Evolutionary conservation across 2,888 invertebrate species (phyloP), one percentile per base, ranked within the genome.

Genomic region (Salpingus planirostris): DNA sequence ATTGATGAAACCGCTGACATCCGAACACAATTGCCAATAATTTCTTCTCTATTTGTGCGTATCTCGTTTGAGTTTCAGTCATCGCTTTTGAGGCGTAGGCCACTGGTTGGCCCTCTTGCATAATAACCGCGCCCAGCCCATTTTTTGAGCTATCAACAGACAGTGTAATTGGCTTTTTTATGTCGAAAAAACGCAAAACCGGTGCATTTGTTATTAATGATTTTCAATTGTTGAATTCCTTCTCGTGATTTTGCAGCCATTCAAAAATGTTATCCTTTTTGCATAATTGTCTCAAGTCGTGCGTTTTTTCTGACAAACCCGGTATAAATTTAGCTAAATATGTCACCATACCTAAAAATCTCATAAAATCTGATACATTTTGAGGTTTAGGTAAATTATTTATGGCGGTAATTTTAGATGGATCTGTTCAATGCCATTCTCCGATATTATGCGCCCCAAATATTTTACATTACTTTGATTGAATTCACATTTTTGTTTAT

Each of bases 11-110:
- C 34, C 36, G 44, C 15, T 38, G 23, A 15, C 43, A 40, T 2
- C 46, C 47, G 30, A 28, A 38, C 2, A 40, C 18, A 7, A 53
- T 49, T 2, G 49, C 50, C 10, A 48, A 13, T 11, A 22, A 13
- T 30, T 52, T 46, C 40, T 46, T 48, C 35, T 54, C 50, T 13
- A 50, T 50, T 35, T 52, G 50, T 4, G 47, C 43, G 15, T 50
- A 55, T 2, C 22, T 28, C 13, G 31, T 22, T 40, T 54, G 47
- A 2, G 36, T 27, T 14, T 15, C 13, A 1, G 43, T 48, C 13
- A 50, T 29, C 5, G 47, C 24, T 34, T 41, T 46, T 1, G 49
- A 49, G 5, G 42, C 50, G 36, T 52, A 54, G n/a, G 52, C 49
- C 11, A 47, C 29, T 13, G 49, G 46, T n/a, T 28, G 15, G 18